These are phyloP conservation scores for Micrastur ruficollis DNA, from an alignment of 2,797 vertebrate species.

Conservation along the genomic window DNA sequence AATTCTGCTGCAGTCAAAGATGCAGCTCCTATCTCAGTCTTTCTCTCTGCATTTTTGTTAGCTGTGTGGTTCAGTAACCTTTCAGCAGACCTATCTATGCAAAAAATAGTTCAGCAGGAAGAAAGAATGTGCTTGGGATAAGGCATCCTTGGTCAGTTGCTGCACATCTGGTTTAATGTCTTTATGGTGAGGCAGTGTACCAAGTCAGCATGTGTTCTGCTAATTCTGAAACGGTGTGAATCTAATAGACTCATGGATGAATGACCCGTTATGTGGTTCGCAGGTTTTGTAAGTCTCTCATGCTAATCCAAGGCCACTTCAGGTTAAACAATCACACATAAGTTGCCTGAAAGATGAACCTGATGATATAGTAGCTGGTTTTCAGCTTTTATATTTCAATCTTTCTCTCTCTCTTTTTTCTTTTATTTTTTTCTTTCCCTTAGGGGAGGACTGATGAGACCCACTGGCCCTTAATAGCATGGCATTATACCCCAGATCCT, in stretches of 20 bases:
- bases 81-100: background rate
- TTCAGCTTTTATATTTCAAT: background rate
- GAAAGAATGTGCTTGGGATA: background rate
- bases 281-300: background rate
- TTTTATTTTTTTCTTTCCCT: too few relatives aligned
- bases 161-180: slow-evolving; percentile 4
- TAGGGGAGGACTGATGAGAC: background rate
- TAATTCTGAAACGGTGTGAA: background rate
- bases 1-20: background rate
- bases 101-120: background rate
- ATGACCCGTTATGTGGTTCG: background rate
- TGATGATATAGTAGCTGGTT: background rate
- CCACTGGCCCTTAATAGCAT: background rate
- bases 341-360: background rate
- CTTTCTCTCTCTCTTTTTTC: fast-evolving
- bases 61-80: background rate
- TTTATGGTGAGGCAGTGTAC: background rate
- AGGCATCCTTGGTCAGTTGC: background rate
- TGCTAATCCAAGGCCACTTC: background rate
- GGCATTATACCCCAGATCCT: background rate
- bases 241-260: background rate
- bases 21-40: background rate
- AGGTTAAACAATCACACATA: background rate
- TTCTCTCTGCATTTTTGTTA: background rate
- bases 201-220: background rate